These are phyloP conservation scores for Protonibea diacanthus DNA, from an alignment of 2,797 vertebrate genomes.

Conservation along the genomic window DNA sequence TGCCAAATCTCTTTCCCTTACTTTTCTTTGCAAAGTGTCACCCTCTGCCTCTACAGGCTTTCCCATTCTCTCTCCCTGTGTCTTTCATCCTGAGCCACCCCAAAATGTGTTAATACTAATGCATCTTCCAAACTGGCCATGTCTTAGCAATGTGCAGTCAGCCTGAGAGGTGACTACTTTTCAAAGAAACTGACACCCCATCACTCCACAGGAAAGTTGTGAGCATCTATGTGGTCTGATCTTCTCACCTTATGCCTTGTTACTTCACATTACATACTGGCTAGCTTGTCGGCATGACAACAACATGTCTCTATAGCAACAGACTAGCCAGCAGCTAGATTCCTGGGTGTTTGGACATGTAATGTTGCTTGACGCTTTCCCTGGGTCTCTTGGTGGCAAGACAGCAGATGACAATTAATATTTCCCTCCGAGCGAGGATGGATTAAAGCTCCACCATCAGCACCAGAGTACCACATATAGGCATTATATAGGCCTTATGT, in stretches of 20 bases:
- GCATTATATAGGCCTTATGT: neutral
- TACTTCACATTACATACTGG: slow-evolving; percentile 52
- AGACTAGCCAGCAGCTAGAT: slow-evolving; percentile 59
- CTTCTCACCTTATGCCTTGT: slow-evolving; percentile 42
- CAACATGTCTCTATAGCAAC: slow-evolving; percentile 81
- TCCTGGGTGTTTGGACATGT: slow-evolving; percentile 57
- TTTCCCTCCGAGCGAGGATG: slow-evolving; percentile 16
- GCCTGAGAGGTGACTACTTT: slow-evolving; percentile 49
- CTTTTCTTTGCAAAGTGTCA: slow-evolving; percentile 55
- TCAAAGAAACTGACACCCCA: slow-evolving; percentile 37
- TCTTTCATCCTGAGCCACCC: slow-evolving; percentile 54
- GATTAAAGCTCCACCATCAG: slow-evolving; percentile 29
- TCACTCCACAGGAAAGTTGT: slow-evolving; percentile 42
- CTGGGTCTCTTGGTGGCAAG: slow-evolving; percentile 21
- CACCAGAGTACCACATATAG: neutral
- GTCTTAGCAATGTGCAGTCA: slow-evolving; percentile 35
- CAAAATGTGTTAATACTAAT: slow-evolving; percentile 55
- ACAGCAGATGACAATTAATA: slow-evolving; percentile 47
- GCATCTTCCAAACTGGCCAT: slow-evolving; percentile 24
- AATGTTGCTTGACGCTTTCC: slow-evolving; percentile 42
- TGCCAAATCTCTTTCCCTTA: slow-evolving; percentile 55
- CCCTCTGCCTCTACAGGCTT: slow-evolving; percentile 49
- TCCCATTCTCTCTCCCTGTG: slow-evolving; percentile 5
- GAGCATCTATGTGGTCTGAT: slow-evolving; percentile 44
- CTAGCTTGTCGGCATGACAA: slow-evolving; percentile 79